Conservation (phyloP, 2,113 vertebrate species). For the Motacilla tschutschensis region DNA sequence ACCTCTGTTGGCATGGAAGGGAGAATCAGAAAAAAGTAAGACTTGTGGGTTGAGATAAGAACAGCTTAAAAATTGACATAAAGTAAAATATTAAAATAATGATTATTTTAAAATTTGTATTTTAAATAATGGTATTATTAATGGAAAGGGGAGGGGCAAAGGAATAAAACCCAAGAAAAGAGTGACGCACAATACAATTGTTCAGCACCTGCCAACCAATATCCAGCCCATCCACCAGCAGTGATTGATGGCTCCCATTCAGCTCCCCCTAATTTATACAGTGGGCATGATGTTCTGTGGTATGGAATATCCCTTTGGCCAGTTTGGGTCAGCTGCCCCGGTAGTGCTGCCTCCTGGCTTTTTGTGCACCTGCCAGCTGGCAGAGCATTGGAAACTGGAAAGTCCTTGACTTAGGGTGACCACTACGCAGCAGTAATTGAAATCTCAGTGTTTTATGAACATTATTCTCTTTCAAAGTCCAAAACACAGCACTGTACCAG, state of each 20-base stretch:
- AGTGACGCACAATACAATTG: neutral
- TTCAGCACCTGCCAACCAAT: neutral
- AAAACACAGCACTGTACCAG: neutral
- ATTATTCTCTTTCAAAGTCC: neutral
- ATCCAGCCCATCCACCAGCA: neutral
- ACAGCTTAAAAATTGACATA: neutral
- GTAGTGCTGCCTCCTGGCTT: neutral
- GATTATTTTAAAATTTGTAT: neutral
- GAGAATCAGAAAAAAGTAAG: neutral
- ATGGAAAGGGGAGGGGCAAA: neutral
- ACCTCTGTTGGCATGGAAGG: neutral
- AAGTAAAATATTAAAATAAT: neutral
- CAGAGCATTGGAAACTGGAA: neutral
- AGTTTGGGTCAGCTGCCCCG: neutral
- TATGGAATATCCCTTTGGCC: neutral
- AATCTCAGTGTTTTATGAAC: neutral
- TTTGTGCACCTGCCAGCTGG: neutral
- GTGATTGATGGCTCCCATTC: neutral
- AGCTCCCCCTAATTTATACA: accelerated
- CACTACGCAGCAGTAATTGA: neutral
- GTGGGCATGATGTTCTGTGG: accelerated
- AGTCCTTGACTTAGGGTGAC: neutral
- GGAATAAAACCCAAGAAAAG: neutral
- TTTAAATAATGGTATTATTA: no score
- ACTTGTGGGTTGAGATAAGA: neutral